Evolutionary conservation across 1,140 invertebrate species (phyloP), one percentile per base, ranked within the genome.

Genomic region (Tribolium castaneum): DNA sequence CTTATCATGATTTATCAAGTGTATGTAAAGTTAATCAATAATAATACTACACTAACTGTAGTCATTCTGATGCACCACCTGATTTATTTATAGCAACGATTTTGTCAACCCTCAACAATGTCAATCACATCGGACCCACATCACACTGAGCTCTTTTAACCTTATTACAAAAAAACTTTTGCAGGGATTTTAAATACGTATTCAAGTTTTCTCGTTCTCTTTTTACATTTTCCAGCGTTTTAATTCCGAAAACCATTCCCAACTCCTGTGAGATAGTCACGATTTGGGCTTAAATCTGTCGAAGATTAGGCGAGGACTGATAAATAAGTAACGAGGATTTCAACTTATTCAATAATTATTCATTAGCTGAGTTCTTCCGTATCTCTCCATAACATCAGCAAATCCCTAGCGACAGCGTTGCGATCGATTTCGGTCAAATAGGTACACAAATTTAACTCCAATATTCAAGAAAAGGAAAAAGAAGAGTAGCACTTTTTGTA

Each of bases 301-400:
- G 5, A 45, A 45, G 39, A 45, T 45, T 45, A 9, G 39, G 9
- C 5, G 6, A 9, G 39, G 9, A 6, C n/a, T 45, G 39, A 45
- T 45, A 45, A 45, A 45, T 45, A 52, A 12, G 3, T 59, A 30
- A 59, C 19, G 54, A 59, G 6, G 19, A 59, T 59, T 59, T 9
- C 14, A 54, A 54, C 52, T 54, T 16, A 19, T 16, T 14, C 13
- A 54, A 25, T 25, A 59, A 59, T 59, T 59, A 59, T 59, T 59
- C 54, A 59, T 59, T 25, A 59, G 54, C 6, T 25, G 19, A n/a
- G 6, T 22, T 25, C 6, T 25, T 59, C 39, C 0, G 1, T 45
- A n/a, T 45, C 39, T 45, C 39, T 59, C 22, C 14, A 7, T 19
- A 56, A 56, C 19, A 22, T 19, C 54, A 10, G 14, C 30, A n/a